Conservation (phyloP, 2,113 vertebrate genomes). For the Equus quagga region DNA sequence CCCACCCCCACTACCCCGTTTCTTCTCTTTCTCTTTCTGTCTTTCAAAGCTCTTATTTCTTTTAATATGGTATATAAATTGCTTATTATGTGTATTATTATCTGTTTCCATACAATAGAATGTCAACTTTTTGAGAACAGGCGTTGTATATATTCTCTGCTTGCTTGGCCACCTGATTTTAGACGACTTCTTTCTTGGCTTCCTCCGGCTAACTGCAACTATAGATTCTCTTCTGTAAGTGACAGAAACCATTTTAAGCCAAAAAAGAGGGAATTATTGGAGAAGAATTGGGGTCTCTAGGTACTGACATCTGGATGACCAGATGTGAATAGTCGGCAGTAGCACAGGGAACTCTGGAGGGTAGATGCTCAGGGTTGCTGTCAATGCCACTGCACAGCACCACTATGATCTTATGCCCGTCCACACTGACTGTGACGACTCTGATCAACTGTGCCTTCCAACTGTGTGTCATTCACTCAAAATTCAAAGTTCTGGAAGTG, state of each 20-base stretch:
- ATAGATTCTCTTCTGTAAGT: not conserved
- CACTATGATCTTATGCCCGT: not conserved
- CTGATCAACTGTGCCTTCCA: not conserved
- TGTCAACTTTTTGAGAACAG: not conserved
- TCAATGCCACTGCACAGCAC: not conserved
- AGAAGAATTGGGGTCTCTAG: not conserved
- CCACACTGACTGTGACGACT: not conserved
- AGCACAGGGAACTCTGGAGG: not conserved
- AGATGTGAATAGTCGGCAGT: not conserved
- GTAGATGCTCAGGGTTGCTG: not conserved
- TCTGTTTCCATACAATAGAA: not conserved
- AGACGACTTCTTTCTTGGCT: not conserved
- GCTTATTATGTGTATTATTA: not conserved
- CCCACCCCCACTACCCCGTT: rapidly evolving
- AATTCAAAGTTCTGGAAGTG: not conserved
- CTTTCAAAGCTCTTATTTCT: not conserved
- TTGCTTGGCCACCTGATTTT: not conserved
- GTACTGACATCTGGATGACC: not conserved
- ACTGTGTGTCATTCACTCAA: not conserved
- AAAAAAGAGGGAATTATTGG: not conserved
- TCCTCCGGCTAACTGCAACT: not conserved
- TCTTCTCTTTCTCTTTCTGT: not conserved
- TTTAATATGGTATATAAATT: not conserved
- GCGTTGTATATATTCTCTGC: not conserved
- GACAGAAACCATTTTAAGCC: not conserved